Conservation (phyloP, 2,113 vertebrate genomes). For the Gymnarchus niloticus region DNA sequence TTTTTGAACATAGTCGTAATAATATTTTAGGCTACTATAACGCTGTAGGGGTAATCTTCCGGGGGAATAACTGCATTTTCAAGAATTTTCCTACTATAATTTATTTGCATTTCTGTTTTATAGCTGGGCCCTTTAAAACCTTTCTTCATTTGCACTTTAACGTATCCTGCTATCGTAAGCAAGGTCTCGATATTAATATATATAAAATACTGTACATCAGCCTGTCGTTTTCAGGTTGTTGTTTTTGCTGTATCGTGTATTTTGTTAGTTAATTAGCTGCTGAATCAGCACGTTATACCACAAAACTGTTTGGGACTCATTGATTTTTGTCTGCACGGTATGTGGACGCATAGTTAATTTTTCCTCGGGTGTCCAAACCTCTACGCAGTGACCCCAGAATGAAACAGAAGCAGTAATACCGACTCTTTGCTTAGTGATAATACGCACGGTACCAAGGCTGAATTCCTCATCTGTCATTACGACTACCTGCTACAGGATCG, state of each 20-base stretch:
- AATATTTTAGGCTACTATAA: slow-evolving; percentile 19
- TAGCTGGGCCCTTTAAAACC: neutral
- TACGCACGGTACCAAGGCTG: neutral
- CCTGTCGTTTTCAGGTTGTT: slow-evolving; percentile 24
- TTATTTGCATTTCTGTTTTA: slow-evolving; percentile 21
- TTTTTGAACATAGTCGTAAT: slow-evolving; percentile 40
- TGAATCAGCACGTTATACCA: neutral
- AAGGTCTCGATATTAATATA: slow-evolving; percentile 19
- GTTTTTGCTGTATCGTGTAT: neutral
- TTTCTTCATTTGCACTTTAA: slow-evolving; percentile 38
- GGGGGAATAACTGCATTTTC: slow-evolving; percentile 13
- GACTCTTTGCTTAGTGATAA: neutral
- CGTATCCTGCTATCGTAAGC: slow-evolving; percentile 14
- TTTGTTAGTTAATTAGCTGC: slow-evolving; percentile 17
- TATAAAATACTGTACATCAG: slow-evolving; percentile 26
- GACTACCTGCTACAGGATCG: neutral
- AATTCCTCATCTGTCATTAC: slow-evolving; percentile 14
- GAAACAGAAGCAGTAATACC: neutral
- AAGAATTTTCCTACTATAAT: slow-evolving; percentile 27
- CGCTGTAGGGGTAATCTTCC: slow-evolving; percentile 42
- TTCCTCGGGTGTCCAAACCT: neutral
- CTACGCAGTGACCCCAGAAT: neutral
- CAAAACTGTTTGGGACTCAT: slow-evolving; percentile 7
- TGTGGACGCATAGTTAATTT: neutral
- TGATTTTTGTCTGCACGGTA: neutral